These are phyloP conservation scores for Heterodera schachtii DNA, from an alignment of 1,140 invertebrate species.

Conservation along the genomic window DNA sequence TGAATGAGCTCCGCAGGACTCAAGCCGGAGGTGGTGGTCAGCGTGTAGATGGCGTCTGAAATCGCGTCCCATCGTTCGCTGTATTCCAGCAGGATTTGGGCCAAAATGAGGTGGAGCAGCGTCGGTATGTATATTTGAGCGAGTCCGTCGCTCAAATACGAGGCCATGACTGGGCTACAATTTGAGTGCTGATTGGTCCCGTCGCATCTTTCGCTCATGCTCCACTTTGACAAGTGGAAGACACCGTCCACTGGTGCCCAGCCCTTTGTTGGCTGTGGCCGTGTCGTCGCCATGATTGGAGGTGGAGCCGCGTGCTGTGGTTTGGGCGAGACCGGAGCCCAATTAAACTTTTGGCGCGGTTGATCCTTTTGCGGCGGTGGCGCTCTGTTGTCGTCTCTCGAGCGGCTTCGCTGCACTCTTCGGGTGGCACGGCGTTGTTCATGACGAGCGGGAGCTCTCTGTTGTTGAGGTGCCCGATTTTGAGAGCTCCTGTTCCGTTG, in stretches of 20 bases:
- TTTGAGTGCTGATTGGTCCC: not conserved
- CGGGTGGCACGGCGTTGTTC: no score
- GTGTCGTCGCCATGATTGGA: no score
- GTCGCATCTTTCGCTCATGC: not conserved
- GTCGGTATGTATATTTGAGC: not conserved
- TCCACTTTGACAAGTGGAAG: not conserved
- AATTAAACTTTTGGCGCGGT: no score
- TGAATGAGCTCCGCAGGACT: not conserved
- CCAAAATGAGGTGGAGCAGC: not conserved
- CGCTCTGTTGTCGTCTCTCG: no score
- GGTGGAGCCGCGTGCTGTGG: no score
- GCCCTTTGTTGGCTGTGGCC: no score
- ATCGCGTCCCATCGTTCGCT: not conserved
- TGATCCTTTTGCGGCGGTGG: no score
- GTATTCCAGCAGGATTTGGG: not conserved
- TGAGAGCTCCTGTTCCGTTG: no score
- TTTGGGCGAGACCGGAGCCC: no score
- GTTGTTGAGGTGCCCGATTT: no score
- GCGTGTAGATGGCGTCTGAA: not conserved
- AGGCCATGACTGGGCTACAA: not conserved
- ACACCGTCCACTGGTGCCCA: not conserved
- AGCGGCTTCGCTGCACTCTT: no score
- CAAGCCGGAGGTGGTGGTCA: not conserved
- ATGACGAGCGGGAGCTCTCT: no score
- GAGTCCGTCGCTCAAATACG: not conserved